phyloP scores from a whole-genome alignment of 2,113 vertebrate species.

The Sphaerodactylus townsendi region DNA sequence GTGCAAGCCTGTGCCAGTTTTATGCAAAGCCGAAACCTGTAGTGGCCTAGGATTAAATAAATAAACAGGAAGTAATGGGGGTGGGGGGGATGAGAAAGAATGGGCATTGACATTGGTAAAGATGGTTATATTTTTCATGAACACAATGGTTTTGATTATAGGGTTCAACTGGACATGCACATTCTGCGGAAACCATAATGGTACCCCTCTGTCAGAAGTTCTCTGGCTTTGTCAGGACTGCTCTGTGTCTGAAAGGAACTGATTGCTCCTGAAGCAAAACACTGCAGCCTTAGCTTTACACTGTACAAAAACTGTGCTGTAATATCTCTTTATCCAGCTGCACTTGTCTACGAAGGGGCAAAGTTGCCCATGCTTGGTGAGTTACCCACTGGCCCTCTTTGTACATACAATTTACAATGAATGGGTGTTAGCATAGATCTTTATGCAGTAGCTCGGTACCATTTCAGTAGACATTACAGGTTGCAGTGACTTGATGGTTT shows the following conservation, averaged over 20 bases:
- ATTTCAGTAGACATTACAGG: fast-evolving
- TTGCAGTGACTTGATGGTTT: neutral
- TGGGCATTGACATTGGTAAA: neutral
- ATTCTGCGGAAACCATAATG: neutral
- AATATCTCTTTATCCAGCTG: conserved; percentile 8
- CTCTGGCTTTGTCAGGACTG: neutral
- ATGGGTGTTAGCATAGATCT: neutral
- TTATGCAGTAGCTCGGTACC: neutral
- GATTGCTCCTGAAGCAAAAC: conserved; percentile 45
- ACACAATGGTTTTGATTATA: fast-evolving
- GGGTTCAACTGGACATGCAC: neutral
- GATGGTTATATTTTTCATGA: neutral
- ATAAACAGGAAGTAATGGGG: too few species aligned
- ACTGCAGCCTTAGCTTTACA: conserved; percentile 52
- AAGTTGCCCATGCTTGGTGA: conserved; percentile 47
- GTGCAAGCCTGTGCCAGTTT: neutral
- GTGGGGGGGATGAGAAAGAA: neutral
- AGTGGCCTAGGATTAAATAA: neutral
- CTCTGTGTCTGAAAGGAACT: conserved; percentile 4
- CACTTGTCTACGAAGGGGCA: conserved; percentile 43
- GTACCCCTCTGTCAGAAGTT: fast-evolving
- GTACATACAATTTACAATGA: neutral
- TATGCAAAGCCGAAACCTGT: neutral
- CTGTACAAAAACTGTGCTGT: conserved; percentile 52
- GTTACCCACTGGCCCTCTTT: neutral